Conservation (phyloP, 64 coral and sea anemone species). For the Exaiptasia diaphana region DNA sequence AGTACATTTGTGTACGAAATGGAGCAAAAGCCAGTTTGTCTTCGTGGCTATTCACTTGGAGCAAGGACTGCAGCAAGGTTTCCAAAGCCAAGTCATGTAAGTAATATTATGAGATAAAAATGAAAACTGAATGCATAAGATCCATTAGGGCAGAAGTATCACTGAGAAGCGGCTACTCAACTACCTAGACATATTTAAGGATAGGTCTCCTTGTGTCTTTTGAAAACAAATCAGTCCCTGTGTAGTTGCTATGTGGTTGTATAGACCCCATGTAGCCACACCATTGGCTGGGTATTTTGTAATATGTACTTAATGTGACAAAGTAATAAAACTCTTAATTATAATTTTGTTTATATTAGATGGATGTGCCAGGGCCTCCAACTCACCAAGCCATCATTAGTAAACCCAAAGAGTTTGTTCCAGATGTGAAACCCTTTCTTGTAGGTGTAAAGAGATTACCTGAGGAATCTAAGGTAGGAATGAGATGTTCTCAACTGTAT, state of each 20-base stretch:
- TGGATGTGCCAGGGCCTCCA: slow-evolving; percentile 88
- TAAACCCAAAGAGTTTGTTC: slow-evolving; percentile 74
- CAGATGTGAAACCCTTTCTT: slow-evolving; percentile 80
- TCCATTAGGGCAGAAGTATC: no score
- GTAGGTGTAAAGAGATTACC: slow-evolving; percentile 78
- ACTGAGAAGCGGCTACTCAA: no score
- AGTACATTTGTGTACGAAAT: slow-evolving; percentile 86
- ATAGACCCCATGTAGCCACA: no score
- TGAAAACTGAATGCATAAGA: no score
- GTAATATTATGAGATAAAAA: background rate
- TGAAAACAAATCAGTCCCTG: background rate
- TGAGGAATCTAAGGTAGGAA: slow-evolving; percentile 57
- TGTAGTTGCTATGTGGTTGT: background rate
- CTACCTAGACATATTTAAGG: no score
- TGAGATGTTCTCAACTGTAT: no score
- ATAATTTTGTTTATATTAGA: slow-evolving; percentile 33
- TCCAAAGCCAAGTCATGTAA: slow-evolving; percentile 91
- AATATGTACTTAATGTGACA: no score
- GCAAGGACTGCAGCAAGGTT: slow-evolving; percentile 91
- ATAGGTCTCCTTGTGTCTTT: background rate
- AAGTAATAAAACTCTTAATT: no score
- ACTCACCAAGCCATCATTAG: slow-evolving; percentile 84
- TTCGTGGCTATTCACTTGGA: slow-evolving; percentile 88
- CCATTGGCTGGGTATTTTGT: no score
- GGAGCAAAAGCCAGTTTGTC: slow-evolving; percentile 77